phyloP scores from a whole-genome alignment of 2,888 invertebrate species.

The Junonia oenone region DNA sequence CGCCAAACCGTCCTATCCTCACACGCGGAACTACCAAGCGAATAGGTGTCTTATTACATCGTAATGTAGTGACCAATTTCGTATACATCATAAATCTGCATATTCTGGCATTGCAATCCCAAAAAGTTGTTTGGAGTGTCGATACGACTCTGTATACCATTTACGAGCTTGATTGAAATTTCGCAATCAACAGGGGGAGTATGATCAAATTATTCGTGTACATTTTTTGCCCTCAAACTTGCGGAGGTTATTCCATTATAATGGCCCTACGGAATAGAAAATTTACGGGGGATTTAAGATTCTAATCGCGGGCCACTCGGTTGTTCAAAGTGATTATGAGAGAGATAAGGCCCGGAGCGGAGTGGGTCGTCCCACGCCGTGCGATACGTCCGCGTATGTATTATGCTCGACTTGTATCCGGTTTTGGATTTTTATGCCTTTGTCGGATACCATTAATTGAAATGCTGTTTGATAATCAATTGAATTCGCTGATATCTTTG shows the following conservation, averaged over 20 bases:
- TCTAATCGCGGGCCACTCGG: slow-evolving; percentile 70
- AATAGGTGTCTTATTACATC: slow-evolving; percentile 37
- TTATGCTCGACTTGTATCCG: slow-evolving; percentile 23
- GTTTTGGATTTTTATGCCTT: slow-evolving; percentile 22
- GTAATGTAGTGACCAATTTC: slow-evolving; percentile 40
- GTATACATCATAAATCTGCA: slow-evolving; percentile 33
- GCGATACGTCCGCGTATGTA: slow-evolving; percentile 24
- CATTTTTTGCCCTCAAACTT: slow-evolving; percentile 64
- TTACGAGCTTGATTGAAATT: slow-evolving; percentile 78
- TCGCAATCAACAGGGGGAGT: slow-evolving; percentile 76
- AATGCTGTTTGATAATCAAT: slow-evolving; percentile 14
- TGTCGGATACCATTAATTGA: slow-evolving; percentile 18
- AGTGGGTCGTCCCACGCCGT: slow-evolving; percentile 61
- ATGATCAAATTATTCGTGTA: slow-evolving; percentile 77
- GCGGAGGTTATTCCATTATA: slow-evolving; percentile 66
- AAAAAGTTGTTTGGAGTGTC: slow-evolving; percentile 72
- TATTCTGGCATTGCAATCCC: slow-evolving; percentile 51
- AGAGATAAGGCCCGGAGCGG: slow-evolving; percentile 64
- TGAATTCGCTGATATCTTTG: background rate
- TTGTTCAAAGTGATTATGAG: slow-evolving; percentile 76
- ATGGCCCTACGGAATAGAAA: slow-evolving; percentile 65
- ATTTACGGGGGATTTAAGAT: slow-evolving; percentile 77
- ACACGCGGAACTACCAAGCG: slow-evolving; percentile 30
- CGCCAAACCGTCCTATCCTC: slow-evolving; percentile 47
- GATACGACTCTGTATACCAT: slow-evolving; percentile 73